Conservation (phyloP, 2,888 invertebrate species). For the Clepsis dumicolana region DNA sequence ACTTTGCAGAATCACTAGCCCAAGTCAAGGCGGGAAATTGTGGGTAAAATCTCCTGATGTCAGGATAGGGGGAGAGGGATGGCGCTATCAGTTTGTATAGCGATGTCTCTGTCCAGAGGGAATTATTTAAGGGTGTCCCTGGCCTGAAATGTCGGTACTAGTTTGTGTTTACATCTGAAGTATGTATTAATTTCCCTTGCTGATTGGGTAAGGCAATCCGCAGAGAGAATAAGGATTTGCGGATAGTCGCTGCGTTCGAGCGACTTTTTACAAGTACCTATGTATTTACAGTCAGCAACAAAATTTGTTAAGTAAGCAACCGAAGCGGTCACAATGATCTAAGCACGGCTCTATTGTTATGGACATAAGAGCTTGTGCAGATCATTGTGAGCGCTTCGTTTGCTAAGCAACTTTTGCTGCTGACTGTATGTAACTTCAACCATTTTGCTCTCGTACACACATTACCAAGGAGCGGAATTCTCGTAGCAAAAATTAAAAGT, state of each 20-base stretch:
- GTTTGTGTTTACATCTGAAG: conserved; percentile 11
- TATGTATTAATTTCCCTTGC: conserved; percentile 13
- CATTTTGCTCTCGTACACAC: too few species aligned
- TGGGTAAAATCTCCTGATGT: conserved; percentile 13
- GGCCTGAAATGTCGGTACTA: conserved; percentile 1
- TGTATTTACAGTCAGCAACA: too few species aligned
- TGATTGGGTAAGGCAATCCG: background rate
- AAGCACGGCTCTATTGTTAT: too few species aligned
- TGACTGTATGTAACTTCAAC: too few species aligned
- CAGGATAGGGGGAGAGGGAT: background rate
- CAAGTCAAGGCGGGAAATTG: conserved; percentile 17
- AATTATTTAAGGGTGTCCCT: background rate
- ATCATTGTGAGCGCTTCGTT: too few species aligned
- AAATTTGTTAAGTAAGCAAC: too few species aligned
- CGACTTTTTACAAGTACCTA: too few species aligned
- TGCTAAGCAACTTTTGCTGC: too few species aligned
- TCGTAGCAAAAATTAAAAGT: too few species aligned
- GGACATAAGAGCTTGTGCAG: too few species aligned
- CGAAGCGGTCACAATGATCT: too few species aligned
- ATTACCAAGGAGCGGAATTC: too few species aligned
- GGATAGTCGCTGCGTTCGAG: background rate
- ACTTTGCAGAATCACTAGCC: conserved; percentile 10
- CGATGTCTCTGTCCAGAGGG: background rate
- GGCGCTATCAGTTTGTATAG: background rate
- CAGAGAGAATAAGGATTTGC: background rate